Conservation (phyloP, 1,140 invertebrate species). For the Idris sp. region DNA sequence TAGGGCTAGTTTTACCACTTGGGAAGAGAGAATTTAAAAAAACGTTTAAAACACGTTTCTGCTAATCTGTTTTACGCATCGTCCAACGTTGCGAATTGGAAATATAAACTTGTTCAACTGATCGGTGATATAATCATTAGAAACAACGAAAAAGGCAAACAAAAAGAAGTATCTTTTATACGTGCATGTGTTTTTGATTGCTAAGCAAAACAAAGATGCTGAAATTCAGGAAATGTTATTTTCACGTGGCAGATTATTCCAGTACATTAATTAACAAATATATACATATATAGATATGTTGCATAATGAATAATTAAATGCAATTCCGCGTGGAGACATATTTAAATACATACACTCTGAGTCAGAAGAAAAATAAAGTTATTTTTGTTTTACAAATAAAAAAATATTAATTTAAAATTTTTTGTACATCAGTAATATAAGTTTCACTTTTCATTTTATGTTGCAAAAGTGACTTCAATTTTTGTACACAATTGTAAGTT, state of each 20-base stretch:
- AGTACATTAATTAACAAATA: conserved; percentile 17
- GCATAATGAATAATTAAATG: conserved; percentile 26
- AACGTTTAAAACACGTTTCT: conserved; percentile 4
- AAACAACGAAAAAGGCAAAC: neutral
- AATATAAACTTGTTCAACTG: too few species aligned
- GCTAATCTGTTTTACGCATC: neutral
- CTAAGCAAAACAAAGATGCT: conserved; percentile 23
- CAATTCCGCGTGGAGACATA: too few species aligned
- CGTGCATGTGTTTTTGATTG: conserved; percentile 8
- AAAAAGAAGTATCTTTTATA: conserved; percentile 4
- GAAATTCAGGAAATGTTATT: conserved; percentile 14
- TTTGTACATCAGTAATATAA: too few species aligned
- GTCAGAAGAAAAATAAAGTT: too few species aligned
- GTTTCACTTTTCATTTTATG: too few species aligned
- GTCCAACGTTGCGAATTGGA: too few species aligned
- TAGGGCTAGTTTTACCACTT: conserved; percentile 10
- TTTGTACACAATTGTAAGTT: conserved; percentile 9
- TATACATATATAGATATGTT: conserved; percentile 18
- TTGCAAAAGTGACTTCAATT: conserved; percentile 39
- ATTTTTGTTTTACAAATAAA: too few species aligned
- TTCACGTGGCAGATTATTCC: conserved; percentile 3
- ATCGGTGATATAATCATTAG: too few species aligned
- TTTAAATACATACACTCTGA: too few species aligned
- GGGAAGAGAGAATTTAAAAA: conserved; percentile 2
- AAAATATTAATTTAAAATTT: too few species aligned